Evolutionary conservation across 2,113 vertebrate genomes (phyloP), one percentile per base, ranked within the genome.

Genomic region (Paradoxurus hermaphroditus): DNA sequence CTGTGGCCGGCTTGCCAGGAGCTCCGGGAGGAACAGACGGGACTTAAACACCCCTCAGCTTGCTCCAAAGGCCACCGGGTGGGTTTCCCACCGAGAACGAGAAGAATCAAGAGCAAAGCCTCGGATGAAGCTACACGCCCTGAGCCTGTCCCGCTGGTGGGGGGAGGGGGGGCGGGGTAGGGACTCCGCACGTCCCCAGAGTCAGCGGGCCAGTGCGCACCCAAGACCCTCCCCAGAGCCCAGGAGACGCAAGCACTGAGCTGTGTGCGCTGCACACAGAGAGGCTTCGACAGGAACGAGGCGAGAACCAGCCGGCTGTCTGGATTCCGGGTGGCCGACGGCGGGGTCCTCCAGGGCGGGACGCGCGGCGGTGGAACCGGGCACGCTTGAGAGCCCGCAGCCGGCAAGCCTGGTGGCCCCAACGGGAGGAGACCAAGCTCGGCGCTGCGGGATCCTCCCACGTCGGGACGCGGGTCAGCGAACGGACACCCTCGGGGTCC

Each of bases 251-350:
- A 2, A 18, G 59, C 8, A 3, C 10, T 16, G 73, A 59, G 56
- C 67, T 2, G 0, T 3, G n/a, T 0, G 2, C 1, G 25, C 51
- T 19, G 18, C 62, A 4, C 51, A 0, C 2, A 3, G 16, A 25
- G 53, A n/a, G 0, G 1, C 29, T 7, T 2, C 2, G 39, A 13
- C 6, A n/a, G n/a, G n/a, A n/a, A n/a, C n/a, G n/a, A n/a, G n/a
- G n/a, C n/a, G n/a, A n/a, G n/a, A n/a, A n/a, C n/a, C n/a, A n/a
- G n/a, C 27, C 2, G 2, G 2, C 44, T 18, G 1, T 21, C 65
- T 4, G 53, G 27, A 29, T 1, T 25, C 36, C 4, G 4, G 13
- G 36, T 1, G 59, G 10, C 15, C 4, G 27, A 2, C 3, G 0
- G 31, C 70, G 23, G 31, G 3, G 3, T 27, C 0, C n/a, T 79